A percentile compares a stretch with the other conserved stretches of the same genome.
Conservation (phyloP, 2,888 invertebrate genomes). For the Steinernema carpocapsae region DNA sequence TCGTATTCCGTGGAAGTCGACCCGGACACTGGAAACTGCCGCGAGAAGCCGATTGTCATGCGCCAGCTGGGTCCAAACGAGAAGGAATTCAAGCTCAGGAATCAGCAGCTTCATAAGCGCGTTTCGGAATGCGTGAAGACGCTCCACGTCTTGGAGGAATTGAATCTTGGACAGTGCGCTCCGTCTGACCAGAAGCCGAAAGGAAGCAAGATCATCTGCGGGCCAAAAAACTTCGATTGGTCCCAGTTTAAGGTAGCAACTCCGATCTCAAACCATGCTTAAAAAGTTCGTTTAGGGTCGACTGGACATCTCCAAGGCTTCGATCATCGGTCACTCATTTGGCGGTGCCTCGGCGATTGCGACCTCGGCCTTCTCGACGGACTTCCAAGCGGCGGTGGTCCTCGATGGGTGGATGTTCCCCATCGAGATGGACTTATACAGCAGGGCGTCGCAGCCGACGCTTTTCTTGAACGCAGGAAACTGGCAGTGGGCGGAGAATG, state of each 20-base stretch:
- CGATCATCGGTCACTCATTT: constrained; percentile 77
- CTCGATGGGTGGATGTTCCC: constrained; percentile 77
- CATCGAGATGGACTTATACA: constrained; percentile 71
- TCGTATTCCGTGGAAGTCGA: constrained; percentile 56
- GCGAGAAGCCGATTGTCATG: constrained; percentile 60
- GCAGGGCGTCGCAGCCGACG: constrained; percentile 72
- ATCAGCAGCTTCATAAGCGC: constrained; percentile 70
- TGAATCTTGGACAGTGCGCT: constrained; percentile 69
- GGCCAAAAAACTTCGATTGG: constrained; percentile 68
- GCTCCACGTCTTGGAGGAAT: constrained; percentile 68
- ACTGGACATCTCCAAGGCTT: constrained; percentile 57
- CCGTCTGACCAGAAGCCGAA: constrained; percentile 46
- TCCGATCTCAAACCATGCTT: not conserved
- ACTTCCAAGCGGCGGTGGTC: constrained; percentile 72
- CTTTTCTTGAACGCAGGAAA: constrained; percentile 72
- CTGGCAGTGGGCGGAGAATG: constrained; percentile 74
- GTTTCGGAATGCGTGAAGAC: constrained; percentile 69
- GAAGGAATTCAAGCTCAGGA: constrained; percentile 70
- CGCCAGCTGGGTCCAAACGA: constrained; percentile 59
- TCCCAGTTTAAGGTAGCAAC: constrained; percentile 69
- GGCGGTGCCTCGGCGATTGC: constrained; percentile 76
- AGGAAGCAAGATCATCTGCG: constrained; percentile 58
- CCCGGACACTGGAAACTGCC: constrained; percentile 47
- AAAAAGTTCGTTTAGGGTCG: constrained; percentile 44
- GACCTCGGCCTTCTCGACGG: constrained; percentile 72